Percentiles rank a stretch among this genome's conserved stretches.
Conservation (phyloP, 2,888 invertebrate genomes). For the Phyllotreta striolata region DNA sequence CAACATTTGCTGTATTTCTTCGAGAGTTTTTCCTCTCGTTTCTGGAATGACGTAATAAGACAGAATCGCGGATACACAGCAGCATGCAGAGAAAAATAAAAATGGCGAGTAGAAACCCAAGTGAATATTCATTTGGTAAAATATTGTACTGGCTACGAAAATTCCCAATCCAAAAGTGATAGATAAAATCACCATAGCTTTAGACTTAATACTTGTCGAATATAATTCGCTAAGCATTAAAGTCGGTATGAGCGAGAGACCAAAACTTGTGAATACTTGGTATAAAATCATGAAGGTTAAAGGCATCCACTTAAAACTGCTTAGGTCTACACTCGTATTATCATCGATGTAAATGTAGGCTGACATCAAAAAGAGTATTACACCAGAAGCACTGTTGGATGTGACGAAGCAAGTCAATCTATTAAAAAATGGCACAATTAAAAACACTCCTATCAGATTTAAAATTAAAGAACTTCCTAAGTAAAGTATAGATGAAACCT, state of each 20-base stretch:
- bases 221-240: constrained; percentile 53
- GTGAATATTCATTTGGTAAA: constrained; percentile 49
- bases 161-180: constrained; percentile 48
- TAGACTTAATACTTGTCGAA: constrained; percentile 53
- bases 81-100: constrained; percentile 49
- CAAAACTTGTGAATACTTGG: constrained; percentile 47
- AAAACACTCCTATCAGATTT: neutral
- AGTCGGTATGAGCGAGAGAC: constrained; percentile 52
- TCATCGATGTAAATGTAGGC: constrained; percentile 46
- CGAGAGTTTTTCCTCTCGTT: constrained; percentile 57
- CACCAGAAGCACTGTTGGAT: neutral
- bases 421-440: constrained; percentile 1
- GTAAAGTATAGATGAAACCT: constrained; percentile 42
- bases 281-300: constrained; percentile 51
- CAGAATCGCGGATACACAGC: constrained; percentile 46
- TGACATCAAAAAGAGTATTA: constrained; percentile 22
- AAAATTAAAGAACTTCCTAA: neutral
- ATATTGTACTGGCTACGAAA: constrained; percentile 48
- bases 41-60: constrained; percentile 54
- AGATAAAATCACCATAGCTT: constrained; percentile 49
- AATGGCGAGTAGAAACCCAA: constrained; percentile 54
- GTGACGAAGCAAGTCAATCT: neutral
- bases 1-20: constrained; percentile 55
- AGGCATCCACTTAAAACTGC: constrained; percentile 47
- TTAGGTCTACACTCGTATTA: constrained; percentile 8